These are phyloP conservation scores for Illadopsis cleaveri DNA, from an alignment of 2,113 vertebrate species.

Conservation along the genomic window DNA sequence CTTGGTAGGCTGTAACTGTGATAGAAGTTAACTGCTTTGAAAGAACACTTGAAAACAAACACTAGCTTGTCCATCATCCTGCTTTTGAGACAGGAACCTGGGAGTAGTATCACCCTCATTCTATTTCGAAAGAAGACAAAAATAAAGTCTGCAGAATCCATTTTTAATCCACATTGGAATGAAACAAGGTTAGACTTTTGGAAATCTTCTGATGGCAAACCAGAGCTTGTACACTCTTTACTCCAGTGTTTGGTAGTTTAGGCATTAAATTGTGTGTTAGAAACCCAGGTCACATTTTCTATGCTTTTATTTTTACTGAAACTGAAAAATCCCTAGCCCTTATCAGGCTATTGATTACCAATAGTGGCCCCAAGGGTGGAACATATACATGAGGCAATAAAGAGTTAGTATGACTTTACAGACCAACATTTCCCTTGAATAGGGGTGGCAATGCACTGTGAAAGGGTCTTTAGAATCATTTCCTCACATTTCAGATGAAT, in stretches of 20 bases:
- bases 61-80: neutral
- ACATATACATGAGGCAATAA: neutral
- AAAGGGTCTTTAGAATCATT: neutral
- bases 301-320: neutral
- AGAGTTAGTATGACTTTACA: neutral
- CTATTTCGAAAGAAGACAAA: neutral
- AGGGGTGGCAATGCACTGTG: neutral
- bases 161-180: neutral
- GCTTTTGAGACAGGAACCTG: neutral
- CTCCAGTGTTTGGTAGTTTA: neutral
- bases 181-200: neutral
- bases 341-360: neutral
- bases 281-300: neutral
- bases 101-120: neutral
- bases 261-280: neutral
- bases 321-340: neutral
- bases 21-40: neutral
- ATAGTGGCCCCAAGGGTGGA: neutral
- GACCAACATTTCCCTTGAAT: neutral
- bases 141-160: neutral
- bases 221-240: neutral
- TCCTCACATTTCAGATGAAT: neutral
- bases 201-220: neutral
- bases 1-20: neutral
- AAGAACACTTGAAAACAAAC: neutral